phyloP scores from a whole-genome alignment of 2,888 invertebrate genomes.

The Villa cingulata region DNA sequence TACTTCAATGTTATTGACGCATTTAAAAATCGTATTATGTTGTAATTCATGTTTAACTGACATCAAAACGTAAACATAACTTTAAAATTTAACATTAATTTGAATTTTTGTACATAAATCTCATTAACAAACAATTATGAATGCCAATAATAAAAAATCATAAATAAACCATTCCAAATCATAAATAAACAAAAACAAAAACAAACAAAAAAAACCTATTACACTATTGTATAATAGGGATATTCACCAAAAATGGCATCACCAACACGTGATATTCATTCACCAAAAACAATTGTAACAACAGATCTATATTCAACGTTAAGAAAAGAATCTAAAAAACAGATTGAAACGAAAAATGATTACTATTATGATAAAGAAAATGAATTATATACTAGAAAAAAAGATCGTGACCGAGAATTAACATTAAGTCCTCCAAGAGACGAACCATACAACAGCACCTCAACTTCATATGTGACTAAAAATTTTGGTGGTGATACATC shows the following conservation, averaged over 20 bases:
- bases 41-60: too few relatives aligned
- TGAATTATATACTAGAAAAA: slow-evolving; percentile 26
- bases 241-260: slow-evolving; percentile 22
- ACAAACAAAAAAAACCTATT: background rate
- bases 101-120: too few relatives aligned
- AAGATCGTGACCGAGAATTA: slow-evolving; percentile 23
- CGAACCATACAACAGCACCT: slow-evolving; percentile 24
- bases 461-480: slow-evolving; percentile 14
- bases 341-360: slow-evolving; percentile 23
- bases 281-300: slow-evolving; percentile 28
- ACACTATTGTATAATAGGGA: background rate
- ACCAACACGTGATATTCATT: slow-evolving; percentile 20
- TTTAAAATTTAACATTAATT: too few relatives aligned
- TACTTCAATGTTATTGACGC: too few relatives aligned
- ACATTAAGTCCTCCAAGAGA: slow-evolving; percentile 30
- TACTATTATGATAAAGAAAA: slow-evolving; percentile 37
- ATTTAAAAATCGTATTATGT: too few relatives aligned
- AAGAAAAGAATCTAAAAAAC: slow-evolving; percentile 25
- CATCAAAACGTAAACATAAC: too few relatives aligned
- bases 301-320: slow-evolving; percentile 26
- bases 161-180: background rate
- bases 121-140: too few relatives aligned
- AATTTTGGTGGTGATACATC: slow-evolving; percentile 1
- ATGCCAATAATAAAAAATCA: background rate
- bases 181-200: too few relatives aligned